phyloP scores from a whole-genome alignment of 2,888 invertebrate species.

The Pyrrhosoma nymphula region DNA sequence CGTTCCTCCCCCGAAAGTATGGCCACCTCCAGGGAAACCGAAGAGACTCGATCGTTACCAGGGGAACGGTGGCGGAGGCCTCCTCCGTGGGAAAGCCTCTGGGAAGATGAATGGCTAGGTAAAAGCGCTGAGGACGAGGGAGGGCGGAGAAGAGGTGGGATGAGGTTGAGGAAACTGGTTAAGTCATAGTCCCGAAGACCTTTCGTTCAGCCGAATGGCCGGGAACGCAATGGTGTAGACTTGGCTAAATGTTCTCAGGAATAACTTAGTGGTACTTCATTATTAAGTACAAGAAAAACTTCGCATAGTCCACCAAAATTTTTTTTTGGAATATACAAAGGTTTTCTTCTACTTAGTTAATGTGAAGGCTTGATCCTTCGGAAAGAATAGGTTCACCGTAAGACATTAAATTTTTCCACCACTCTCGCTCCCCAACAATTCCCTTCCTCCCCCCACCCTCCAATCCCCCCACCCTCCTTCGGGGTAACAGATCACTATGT shows the following conservation, averaged over 20 bases:
- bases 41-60: background rate
- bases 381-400: background rate
- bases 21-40: conserved; percentile 32
- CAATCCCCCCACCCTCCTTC: background rate
- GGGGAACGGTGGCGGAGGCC: background rate
- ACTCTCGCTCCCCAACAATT: background rate
- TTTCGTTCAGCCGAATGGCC: background rate
- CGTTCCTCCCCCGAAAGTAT: background rate
- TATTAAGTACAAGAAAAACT: too few species aligned
- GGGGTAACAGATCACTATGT: too few species aligned
- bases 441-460: too few species aligned
- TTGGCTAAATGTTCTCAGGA: too few species aligned
- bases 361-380: too few species aligned
- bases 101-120: background rate
- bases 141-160: background rate
- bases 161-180: background rate
- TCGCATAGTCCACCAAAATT: too few species aligned
- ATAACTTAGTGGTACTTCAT: too few species aligned
- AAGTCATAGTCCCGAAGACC: too few species aligned
- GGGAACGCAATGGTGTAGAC: background rate
- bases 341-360: too few species aligned
- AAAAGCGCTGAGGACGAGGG: background rate
- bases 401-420: background rate
- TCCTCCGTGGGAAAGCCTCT: background rate
- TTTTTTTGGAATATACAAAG: too few species aligned